A percentile compares a stretch with the other conserved stretches of the same genome.
Evolutionary conservation across 2,888 invertebrate species (phyloP).

Genomic region (Prosopocoilus inquinatus): DNA sequence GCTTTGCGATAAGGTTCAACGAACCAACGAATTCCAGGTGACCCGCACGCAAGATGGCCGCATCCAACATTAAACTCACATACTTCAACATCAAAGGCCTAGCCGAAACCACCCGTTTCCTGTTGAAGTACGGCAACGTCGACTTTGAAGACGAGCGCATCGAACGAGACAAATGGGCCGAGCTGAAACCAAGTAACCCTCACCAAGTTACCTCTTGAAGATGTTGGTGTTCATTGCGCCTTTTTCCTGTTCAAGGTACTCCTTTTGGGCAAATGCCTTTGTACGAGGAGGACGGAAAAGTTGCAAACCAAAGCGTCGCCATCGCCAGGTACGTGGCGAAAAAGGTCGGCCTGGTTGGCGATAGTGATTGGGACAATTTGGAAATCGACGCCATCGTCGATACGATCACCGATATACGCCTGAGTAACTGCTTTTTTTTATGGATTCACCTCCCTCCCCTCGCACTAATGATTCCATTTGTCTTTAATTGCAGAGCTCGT

Average conservation of each 20-base stretch:
- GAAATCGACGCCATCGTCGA: constrained; percentile 64
- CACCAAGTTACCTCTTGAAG: not conserved
- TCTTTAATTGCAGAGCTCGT: constrained; percentile 48
- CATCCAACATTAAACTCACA: constrained; percentile 54
- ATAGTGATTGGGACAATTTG: constrained; percentile 57
- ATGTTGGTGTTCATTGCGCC: not conserved
- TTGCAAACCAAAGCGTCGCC: constrained; percentile 59
- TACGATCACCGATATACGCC: constrained; percentile 59
- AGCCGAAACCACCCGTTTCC: constrained; percentile 62
- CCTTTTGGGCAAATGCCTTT: constrained; percentile 66
- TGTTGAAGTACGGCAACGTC: constrained; percentile 60
- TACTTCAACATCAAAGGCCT: constrained; percentile 65
- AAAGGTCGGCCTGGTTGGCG: constrained; percentile 59
- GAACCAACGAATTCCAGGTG: no score
- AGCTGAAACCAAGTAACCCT: constrained; percentile 38
- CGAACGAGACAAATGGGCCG: constrained; percentile 44
- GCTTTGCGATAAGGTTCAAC: no score
- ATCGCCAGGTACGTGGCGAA: constrained; percentile 63
- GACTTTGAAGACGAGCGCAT: constrained; percentile 63
- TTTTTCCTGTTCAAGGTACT: constrained; percentile 49
- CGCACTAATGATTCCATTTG: not conserved
- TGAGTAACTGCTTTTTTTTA: constrained; percentile 46
- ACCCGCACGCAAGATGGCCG: no score
- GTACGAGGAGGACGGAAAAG: constrained; percentile 62
- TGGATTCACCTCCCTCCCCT: not conserved